These are phyloP conservation scores for Cyprinodon diabolis DNA, from an alignment of 2,797 vertebrate species.

Conservation along the genomic window DNA sequence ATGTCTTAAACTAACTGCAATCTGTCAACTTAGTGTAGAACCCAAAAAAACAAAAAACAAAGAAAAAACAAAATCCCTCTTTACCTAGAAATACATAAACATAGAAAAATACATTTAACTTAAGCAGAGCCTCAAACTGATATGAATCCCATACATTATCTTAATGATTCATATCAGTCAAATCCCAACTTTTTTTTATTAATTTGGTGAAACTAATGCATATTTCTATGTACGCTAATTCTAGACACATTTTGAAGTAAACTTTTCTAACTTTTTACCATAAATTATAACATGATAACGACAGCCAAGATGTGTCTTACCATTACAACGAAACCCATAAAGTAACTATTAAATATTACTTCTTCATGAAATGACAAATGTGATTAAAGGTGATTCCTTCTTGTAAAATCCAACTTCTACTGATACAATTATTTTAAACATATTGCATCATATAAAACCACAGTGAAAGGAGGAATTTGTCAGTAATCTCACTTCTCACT, in stretches of 20 bases:
- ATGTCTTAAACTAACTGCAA: background rate
- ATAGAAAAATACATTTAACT: background rate
- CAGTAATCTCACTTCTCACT: background rate
- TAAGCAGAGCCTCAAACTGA: background rate
- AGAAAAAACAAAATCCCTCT: background rate
- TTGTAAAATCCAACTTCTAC: too few species aligned
- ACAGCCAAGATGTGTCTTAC: background rate
- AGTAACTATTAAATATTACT: background rate
- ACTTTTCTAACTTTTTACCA: too few species aligned
- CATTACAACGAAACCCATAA: background rate
- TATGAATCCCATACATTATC: background rate
- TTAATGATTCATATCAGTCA: background rate
- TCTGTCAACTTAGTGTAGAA: background rate
- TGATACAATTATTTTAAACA: background rate
- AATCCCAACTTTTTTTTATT: background rate
- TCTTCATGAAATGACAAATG: background rate
- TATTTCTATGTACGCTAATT: background rate
- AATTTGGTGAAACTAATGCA: background rate
- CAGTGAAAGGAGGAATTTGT: background rate
- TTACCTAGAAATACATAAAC: background rate
- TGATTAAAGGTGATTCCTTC: background rate
- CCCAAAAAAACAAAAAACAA: background rate
- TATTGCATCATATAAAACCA: background rate
- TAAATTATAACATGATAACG: too few species aligned
- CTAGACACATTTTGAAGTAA: background rate